A percentile compares a stretch with the other conserved stretches of the same genome.
phyloP scores from a whole-genome alignment of 2,888 invertebrate genomes.

The Drosophila paramelanica region DNA sequence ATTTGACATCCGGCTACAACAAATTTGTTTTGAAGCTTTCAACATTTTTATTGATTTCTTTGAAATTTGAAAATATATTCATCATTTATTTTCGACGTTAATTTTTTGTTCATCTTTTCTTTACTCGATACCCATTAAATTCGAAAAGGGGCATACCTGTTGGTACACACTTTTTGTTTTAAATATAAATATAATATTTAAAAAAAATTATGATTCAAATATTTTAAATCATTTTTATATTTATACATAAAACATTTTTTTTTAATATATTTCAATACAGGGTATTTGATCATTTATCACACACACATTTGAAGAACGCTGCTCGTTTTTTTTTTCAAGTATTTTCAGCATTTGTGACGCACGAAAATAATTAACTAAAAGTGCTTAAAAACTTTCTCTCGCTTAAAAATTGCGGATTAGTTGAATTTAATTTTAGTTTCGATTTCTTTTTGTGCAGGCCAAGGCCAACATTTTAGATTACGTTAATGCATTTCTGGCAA shows the following conservation, averaged over 20 bases:
- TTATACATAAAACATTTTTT: too few relatives aligned
- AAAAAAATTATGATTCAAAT: too few relatives aligned
- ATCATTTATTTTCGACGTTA: too few relatives aligned
- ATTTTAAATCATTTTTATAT: too few relatives aligned
- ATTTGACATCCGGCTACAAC: constrained; percentile 11
- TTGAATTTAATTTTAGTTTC: not conserved
- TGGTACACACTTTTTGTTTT: too few relatives aligned
- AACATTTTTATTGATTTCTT: constrained; percentile 19
- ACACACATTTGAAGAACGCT: not conserved
- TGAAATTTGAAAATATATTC: constrained; percentile 12
- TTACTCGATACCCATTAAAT: not conserved
- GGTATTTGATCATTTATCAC: not conserved
- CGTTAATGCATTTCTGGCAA: not conserved
- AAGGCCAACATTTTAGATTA: constrained; percentile 12
- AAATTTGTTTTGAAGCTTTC: not conserved
- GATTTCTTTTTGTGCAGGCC: constrained; percentile 9
- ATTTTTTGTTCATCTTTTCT: not conserved
- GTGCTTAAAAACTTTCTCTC: constrained; percentile 3
- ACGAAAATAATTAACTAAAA: constrained; percentile 3
- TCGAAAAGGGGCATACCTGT: not conserved
- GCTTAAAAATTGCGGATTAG: constrained; percentile 5
- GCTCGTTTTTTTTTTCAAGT: not conserved
- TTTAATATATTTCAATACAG: not conserved
- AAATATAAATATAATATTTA: too few relatives aligned
- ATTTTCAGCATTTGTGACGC: constrained; percentile 11